Conservation (phyloP, 2,797 vertebrate species). For the Paratrypauchen microcephalus region DNA sequence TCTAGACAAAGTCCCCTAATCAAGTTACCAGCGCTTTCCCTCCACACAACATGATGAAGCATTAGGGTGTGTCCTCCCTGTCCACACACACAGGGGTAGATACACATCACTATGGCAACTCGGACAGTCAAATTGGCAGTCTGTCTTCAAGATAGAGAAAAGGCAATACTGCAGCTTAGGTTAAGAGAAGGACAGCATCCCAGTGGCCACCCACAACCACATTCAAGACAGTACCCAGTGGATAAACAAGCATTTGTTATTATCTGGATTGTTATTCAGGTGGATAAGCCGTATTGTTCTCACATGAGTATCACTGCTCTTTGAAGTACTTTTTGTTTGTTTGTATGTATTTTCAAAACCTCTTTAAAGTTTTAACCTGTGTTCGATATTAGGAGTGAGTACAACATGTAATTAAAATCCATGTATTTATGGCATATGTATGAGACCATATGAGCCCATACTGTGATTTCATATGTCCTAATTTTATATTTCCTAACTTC, state of each 20-base stretch:
- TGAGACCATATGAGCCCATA: background rate
- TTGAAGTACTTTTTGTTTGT: too few relatives aligned
- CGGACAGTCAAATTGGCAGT: slow-evolving; percentile 49
- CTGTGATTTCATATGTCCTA: background rate
- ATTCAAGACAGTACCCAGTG: background rate
- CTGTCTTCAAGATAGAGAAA: slow-evolving; percentile 31
- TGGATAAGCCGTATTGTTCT: background rate
- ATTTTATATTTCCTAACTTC: background rate
- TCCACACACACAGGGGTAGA: slow-evolving; percentile 17
- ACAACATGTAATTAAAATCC: too few relatives aligned
- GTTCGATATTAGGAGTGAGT: too few relatives aligned
- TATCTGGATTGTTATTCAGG: background rate
- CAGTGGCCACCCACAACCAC: slow-evolving; percentile 12
- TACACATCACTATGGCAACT: slow-evolving; percentile 63
- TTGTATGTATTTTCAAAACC: too few relatives aligned
- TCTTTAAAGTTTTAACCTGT: too few relatives aligned
- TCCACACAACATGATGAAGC: slow-evolving; percentile 39
- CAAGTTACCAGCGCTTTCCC: slow-evolving; percentile 52
- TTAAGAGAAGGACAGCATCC: background rate
- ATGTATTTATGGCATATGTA: too few relatives aligned
- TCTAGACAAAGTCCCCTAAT: slow-evolving; percentile 69
- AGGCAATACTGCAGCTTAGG: slow-evolving; percentile 2
- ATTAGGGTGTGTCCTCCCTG: slow-evolving; percentile 29
- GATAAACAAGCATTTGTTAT: background rate
- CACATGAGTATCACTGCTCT: background rate